Base-by-base conservation (phyloP, 2,888 invertebrate species). In the Apamea anceps region DNA sequence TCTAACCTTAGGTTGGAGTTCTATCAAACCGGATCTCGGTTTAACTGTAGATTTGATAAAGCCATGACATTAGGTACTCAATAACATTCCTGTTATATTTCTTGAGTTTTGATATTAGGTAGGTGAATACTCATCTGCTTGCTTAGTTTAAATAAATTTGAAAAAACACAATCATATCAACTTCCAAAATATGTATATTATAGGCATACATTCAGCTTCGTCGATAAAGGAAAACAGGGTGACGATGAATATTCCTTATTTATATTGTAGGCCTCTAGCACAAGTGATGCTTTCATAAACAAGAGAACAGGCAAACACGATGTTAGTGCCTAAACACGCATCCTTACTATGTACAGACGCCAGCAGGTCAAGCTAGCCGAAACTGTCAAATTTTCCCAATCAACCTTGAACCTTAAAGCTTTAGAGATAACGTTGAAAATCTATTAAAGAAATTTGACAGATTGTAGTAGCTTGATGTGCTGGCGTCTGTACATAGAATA, bases 21-120 rank as follows among this genome's bases (percentile, higher is more conserved):
- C 74, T 90, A 79, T 78, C 71, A 84, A 89, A 89, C 89, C 88
- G 90, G 90, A 86, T 89, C 80, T 88, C 74, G 77, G 62, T 87
- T 81, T 75, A 77, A 82, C 81, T 84, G 80, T 90, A 80, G 79
- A 74, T 86, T 85, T 76, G 76, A 80, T 85, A 73, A 67, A 85
- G 62, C 65, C 72, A 37, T 80, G 65, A 67, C 66, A 75, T 73
- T 21, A n/a, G n/a, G n/a, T n/a, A 71, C 32, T 10, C 15, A 32
- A 54, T 74, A 25, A 51, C 76, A 75, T 85, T 85, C 80, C 72
- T 51, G 21, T 37, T 63, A 21, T 42, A 68, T 70, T 63, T 67
- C 60, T 77, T 68, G 6, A 78, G 28, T 75, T 67, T 66, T 13
- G 18, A 54, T 77, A 67, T 66, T 62, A 65, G 15, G 75, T 75